A percentile compares a stretch with the other conserved stretches of the same genome.
Evolutionary conservation across 2,797 vertebrate species (phyloP).

Genomic region (Ambastaia sidthimunki): DNA sequence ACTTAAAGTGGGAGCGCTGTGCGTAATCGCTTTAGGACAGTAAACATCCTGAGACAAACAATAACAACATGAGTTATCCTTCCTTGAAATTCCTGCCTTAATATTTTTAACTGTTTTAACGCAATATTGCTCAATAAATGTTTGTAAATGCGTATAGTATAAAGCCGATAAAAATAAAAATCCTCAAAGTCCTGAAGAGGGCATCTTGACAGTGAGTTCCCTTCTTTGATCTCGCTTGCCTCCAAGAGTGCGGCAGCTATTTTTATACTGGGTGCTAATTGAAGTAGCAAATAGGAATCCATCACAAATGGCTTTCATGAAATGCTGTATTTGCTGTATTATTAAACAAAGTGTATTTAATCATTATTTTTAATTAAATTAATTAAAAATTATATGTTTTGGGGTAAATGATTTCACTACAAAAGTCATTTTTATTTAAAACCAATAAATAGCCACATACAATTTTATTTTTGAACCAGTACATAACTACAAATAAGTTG

Average conservation of each 20-base stretch:
- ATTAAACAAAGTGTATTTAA: background rate
- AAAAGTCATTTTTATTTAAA: slow-evolving; percentile 80
- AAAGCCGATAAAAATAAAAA: slow-evolving; percentile 21
- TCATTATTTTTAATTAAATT: background rate
- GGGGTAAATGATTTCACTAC: background rate
- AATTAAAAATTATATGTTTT: background rate
- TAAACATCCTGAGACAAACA: slow-evolving; percentile 47
- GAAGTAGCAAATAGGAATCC: slow-evolving; percentile 27
- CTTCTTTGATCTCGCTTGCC: slow-evolving; percentile 2
- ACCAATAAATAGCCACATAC: slow-evolving; percentile 78
- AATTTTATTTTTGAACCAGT: slow-evolving; percentile 64
- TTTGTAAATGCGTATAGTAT: background rate
- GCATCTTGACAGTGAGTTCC: slow-evolving; percentile 7
- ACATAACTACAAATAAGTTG: slow-evolving; percentile 83
- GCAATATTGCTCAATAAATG: background rate
- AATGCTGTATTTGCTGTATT: background rate
- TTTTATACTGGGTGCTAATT: slow-evolving; percentile 44
- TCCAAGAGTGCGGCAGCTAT: slow-evolving; percentile 33
- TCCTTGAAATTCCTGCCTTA: background rate
- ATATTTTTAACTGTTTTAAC: background rate
- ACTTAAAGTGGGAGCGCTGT: slow-evolving; percentile 45
- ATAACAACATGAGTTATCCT: slow-evolving; percentile 17
- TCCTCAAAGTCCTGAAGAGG: slow-evolving; percentile 14
- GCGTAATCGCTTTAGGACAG: slow-evolving; percentile 62
- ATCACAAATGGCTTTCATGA: slow-evolving; percentile 14